Evolutionary conservation across 2,797 vertebrate genomes (phyloP), one percentile per base, ranked within the genome.

Genomic region (Gephyroberyx darwinii): DNA sequence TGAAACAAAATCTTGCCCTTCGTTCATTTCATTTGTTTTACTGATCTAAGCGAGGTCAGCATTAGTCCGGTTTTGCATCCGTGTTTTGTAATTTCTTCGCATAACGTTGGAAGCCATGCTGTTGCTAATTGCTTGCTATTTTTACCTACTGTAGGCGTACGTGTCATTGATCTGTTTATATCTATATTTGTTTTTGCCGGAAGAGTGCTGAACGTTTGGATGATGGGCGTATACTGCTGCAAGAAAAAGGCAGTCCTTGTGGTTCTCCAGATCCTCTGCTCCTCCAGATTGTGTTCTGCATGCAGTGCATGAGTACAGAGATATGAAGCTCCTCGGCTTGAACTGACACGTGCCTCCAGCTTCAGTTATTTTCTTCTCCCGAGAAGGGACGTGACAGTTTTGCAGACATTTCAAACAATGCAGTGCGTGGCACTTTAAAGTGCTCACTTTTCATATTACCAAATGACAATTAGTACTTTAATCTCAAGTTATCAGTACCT

Each of bases 201-300:
- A 84, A 83, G 74, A 73, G 65, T n/a, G 55, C 45, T 78, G 33
- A 69, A 72, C 33, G 77, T 79, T 68, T 81, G 84, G 74, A 53
- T n/a, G 58, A 84, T 89, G 84, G 86, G 79, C 82, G 87, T 82
- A 45, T 41, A 50, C 69, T 78, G 82, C 84, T 83, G 82, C 61
- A 52, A 74, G 62, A 50, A 71, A 71, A 78, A 83, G 74, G 78
- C 81, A 79, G 73, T 71, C 73, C 76, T 39, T 63, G 20, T 39
- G 16, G 39, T 57, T 41, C 59, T 31, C n/a, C 61, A n/a, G 72
- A 71, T 59, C 53, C 74, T 66, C 56, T 55, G 71, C 77, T 51
- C 39, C 75, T 35, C 33, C 33, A 35, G 33, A 8, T 35, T 4
- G 6, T 35, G 58, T 13, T 30, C 33, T 30, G 39, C 19, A 31